Percentiles rank a stretch among this genome's conserved stretches.
These are phyloP conservation scores for Brachystomella parvula DNA, from an alignment of 1,140 invertebrate genomes.

Conservation along the genomic window DNA sequence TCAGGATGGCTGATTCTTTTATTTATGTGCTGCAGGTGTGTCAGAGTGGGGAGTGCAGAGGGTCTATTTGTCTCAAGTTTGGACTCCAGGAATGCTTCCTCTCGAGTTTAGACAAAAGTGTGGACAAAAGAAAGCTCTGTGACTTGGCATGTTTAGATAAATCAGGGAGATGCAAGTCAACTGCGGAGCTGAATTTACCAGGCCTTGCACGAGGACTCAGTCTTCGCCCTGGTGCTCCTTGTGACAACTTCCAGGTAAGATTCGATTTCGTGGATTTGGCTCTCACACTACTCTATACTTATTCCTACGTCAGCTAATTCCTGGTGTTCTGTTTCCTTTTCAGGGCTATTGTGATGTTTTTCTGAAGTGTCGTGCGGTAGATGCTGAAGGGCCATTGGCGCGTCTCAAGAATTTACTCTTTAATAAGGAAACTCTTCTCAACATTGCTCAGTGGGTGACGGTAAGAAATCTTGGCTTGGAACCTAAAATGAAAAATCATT, in stretches of 20 bases:
- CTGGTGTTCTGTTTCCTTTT: conserved; percentile 19
- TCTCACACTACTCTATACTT: too few relatives aligned
- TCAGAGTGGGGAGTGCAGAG: conserved; percentile 83
- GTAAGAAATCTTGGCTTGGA: conserved; percentile 34
- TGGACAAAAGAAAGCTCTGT: conserved; percentile 80
- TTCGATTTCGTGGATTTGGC: not conserved
- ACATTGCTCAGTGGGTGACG: conserved; percentile 80
- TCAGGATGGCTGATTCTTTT: conserved; percentile 5
- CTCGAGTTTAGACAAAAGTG: conserved; percentile 74
- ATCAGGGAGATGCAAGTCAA: conserved; percentile 67
- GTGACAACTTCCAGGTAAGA: conserved; percentile 89
- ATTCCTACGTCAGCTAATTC: too few relatives aligned
- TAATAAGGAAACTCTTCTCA: conserved; percentile 77
- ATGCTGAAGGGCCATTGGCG: conserved; percentile 94
- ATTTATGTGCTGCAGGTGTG: conserved; percentile 57
- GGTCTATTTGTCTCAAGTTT: conserved; percentile 91
- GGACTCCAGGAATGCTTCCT: conserved; percentile 92
- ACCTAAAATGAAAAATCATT: too few relatives aligned
- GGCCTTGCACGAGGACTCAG: conserved; percentile 74
- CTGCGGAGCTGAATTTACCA: conserved; percentile 48
- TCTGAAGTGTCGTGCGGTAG: conserved; percentile 90
- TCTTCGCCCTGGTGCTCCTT: conserved; percentile 85
- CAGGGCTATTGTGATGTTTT: conserved; percentile 98
- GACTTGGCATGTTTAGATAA: conserved; percentile 83
- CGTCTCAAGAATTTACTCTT: conserved; percentile 93